These are phyloP conservation scores for Philereme transversata DNA, from an alignment of 2,888 invertebrate species.

Conservation along the genomic window DNA sequence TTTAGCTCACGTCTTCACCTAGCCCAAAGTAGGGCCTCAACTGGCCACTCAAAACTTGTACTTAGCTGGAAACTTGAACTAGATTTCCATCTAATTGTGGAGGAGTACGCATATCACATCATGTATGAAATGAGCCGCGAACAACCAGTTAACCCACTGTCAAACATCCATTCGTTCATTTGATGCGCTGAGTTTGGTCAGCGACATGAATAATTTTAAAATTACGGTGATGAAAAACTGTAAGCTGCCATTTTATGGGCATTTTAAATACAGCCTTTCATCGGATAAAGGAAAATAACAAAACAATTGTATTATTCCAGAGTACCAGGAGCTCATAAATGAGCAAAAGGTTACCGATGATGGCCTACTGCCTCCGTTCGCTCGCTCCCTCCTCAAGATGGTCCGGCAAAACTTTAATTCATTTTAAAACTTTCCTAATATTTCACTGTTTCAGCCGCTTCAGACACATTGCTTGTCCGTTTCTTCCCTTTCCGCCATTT, in stretches of 20 bases:
- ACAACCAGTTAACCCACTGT: too few species aligned
- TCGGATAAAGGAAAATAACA: too few species aligned
- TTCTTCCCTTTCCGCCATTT: conserved; percentile 47
- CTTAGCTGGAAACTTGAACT: neutral
- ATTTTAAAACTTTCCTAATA: conserved; percentile 72
- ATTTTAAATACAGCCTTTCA: too few species aligned
- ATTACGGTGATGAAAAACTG: too few species aligned
- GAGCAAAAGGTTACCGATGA: neutral
- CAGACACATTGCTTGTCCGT: conserved; percentile 72
- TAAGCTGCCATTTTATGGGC: too few species aligned
- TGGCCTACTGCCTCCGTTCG: conserved; percentile 42
- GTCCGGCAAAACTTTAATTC: conserved; percentile 69
- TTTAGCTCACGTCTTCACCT: conserved; percentile 52
- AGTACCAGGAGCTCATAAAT: neutral
- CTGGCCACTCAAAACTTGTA: conserved; percentile 32
- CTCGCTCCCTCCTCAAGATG: conserved; percentile 52
- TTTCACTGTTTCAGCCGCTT: conserved; percentile 75
- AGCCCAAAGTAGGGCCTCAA: conserved; percentile 17
- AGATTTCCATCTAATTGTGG: too few species aligned
- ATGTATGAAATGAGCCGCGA: too few species aligned
- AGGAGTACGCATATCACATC: too few species aligned
- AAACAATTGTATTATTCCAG: too few species aligned
- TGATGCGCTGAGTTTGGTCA: too few species aligned
- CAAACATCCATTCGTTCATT: too few species aligned
- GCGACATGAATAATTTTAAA: too few species aligned